Evolutionary conservation across 2,797 vertebrate species (phyloP).

Genomic region (Rhyacichthys aspro): DNA sequence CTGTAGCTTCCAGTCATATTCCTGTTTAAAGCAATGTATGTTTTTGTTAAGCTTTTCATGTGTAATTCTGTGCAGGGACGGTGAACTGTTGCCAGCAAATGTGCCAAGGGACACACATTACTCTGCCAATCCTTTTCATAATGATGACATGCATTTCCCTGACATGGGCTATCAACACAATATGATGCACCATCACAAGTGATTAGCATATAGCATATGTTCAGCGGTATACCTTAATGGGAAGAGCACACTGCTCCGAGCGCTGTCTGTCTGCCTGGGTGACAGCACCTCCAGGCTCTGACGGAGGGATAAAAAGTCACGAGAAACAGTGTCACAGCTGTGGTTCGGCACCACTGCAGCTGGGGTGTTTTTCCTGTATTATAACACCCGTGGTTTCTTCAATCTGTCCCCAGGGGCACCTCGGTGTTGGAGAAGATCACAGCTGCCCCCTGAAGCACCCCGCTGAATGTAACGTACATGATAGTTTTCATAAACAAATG

Average conservation of each 20-base stretch:
- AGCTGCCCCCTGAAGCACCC: constrained; percentile 26
- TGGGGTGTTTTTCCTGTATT: constrained; percentile 27
- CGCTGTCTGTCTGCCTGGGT: constrained; percentile 17
- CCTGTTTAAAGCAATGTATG: not conserved
- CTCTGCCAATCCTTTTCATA: not conserved
- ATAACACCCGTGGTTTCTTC: constrained; percentile 41
- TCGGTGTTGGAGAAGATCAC: constrained; percentile 27
- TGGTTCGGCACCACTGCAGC: constrained; percentile 23
- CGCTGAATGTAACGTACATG: not conserved
- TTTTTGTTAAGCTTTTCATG: not conserved
- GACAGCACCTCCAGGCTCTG: constrained; percentile 28
- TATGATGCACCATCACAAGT: not conserved
- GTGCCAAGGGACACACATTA: not conserved
- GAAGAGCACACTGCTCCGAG: constrained; percentile 14
- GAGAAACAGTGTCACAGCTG: constrained; percentile 40
- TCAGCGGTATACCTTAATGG: not conserved
- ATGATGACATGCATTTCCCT: not conserved
- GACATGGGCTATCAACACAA: not conserved
- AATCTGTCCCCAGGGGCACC: constrained; percentile 34
- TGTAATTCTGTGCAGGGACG: not conserved
- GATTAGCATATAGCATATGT: constrained; percentile 7
- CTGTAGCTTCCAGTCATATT: not conserved
- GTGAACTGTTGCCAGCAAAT: not conserved
- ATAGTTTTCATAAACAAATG: not conserved
- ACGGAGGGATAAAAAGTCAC: constrained; percentile 34